Conservation (phyloP, 2,888 invertebrate species). For the Apamea sordens region DNA sequence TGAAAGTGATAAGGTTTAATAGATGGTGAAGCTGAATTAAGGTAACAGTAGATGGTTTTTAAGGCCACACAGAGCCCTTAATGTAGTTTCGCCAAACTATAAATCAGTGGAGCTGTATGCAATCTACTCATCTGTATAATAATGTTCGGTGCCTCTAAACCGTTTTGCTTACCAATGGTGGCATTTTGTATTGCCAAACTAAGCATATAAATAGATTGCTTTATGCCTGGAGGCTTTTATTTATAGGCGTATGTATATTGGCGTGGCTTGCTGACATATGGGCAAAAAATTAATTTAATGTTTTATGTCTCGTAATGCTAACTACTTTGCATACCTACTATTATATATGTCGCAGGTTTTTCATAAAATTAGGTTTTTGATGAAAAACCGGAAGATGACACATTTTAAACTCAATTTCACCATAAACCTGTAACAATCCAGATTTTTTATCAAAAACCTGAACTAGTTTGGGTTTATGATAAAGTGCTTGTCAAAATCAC, state of each 20-base stretch:
- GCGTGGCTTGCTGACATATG: background rate
- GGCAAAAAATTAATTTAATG: background rate
- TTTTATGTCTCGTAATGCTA: background rate
- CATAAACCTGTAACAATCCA: too few species aligned
- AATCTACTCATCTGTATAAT: background rate
- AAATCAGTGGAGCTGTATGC: background rate
- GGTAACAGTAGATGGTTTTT: background rate
- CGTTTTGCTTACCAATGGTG: background rate
- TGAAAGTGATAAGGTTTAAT: slow-evolving; percentile 28
- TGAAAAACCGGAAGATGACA: too few species aligned
- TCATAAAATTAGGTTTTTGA: too few species aligned
- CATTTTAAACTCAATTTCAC: too few species aligned
- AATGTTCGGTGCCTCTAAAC: background rate
- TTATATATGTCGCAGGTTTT: too few species aligned
- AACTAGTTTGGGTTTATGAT: too few species aligned
- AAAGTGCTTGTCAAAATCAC: too few species aligned
- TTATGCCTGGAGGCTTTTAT: background rate
- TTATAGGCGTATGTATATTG: background rate
- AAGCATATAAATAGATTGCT: background rate
- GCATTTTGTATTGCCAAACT: background rate
- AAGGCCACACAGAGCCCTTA: too few species aligned
- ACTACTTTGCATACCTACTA: background rate
- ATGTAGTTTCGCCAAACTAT: background rate
- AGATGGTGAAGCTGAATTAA: background rate
- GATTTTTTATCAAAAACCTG: too few species aligned